Base-by-base conservation (phyloP, 1,140 invertebrate genomes). In the Sinonovacula constricta region DNA sequence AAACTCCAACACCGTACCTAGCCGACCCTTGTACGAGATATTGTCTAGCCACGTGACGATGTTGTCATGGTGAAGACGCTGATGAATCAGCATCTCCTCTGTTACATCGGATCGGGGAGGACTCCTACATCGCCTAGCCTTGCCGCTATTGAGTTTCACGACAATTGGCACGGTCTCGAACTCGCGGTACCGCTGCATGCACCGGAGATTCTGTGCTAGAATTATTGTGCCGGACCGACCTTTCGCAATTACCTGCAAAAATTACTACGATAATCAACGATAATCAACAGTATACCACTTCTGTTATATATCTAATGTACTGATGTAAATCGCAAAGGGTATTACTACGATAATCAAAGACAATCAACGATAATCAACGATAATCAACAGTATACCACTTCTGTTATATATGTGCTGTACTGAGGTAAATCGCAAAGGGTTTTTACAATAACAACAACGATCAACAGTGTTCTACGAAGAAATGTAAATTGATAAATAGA, bases 1-100 rank as follows among this genome's bases (percentile, higher is more conserved):
- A 68, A 87, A 87, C 56, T 88, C 87, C 74, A 88, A 67, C 31
- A 88, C 83, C 12, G 85, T 77, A 24, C 81, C 83, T 2, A 80
- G 63, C 0, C 82, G 71, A 15, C 83, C 83, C 45, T 84, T 78
- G 56, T 83, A 84, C 53, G 45, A 70, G 22, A 87, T 70, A 28
- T 84, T 80, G 57, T 84, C 77, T 18, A 88, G 54, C 65, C 87
- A 71, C 5, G 71, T 51, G 3, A 87, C 86, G 34, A 88, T 79
- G 77, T 88, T 87, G 14, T 71, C 60, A 62, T 88, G 87, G 15
- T 82, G 57, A n/a, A 88, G 76, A 7, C 79, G 54, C 28, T 81
- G 69, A 36, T 85, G 86, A 22, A 88, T 85, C 7, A 81, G 66
- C 54, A 87, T 78, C 62, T 87, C 87, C 34, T 86, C 86, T 15